Evolutionary conservation across 2,888 invertebrate species (phyloP).

Genomic region (Philaethria dido): DNA sequence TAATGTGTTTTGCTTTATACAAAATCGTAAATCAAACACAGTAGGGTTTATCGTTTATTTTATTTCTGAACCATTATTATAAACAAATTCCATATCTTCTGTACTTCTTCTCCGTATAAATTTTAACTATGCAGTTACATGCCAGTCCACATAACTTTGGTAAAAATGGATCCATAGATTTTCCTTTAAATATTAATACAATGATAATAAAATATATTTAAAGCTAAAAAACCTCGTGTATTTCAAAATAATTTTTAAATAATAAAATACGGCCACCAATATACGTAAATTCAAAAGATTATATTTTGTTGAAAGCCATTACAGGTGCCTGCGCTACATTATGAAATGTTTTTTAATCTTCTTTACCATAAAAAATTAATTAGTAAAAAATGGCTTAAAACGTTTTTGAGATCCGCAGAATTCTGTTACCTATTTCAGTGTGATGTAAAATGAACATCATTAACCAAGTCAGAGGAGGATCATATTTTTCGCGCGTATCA

Average conservation of each 20-base stretch:
- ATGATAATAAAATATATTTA: not conserved
- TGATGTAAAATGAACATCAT: not conserved
- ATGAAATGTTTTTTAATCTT: not conserved
- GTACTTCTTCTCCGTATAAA: too few relatives aligned
- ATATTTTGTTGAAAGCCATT: not conserved
- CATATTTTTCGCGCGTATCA: too few relatives aligned
- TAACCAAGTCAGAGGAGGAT: too few relatives aligned
- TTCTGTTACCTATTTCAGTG: not conserved
- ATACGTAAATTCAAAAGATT: not conserved
- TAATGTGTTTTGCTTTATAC: too few relatives aligned
- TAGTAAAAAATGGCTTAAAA: not conserved
- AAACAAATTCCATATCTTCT: too few relatives aligned
- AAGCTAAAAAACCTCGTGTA: not conserved
- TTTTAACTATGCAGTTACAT: too few relatives aligned
- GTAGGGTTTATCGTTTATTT: too few relatives aligned
- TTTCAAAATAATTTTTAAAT: not conserved
- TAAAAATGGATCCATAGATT: not conserved
- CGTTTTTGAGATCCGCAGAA: not conserved
- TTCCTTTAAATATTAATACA: not conserved
- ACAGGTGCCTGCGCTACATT: not conserved
- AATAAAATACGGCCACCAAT: not conserved
- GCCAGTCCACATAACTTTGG: too few relatives aligned
- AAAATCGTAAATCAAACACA: too few relatives aligned
- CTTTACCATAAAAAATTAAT: not conserved
- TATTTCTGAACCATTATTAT: too few relatives aligned